Conservation (phyloP, 2,797 vertebrate genomes). For the Dicrostonyx torquatus region DNA sequence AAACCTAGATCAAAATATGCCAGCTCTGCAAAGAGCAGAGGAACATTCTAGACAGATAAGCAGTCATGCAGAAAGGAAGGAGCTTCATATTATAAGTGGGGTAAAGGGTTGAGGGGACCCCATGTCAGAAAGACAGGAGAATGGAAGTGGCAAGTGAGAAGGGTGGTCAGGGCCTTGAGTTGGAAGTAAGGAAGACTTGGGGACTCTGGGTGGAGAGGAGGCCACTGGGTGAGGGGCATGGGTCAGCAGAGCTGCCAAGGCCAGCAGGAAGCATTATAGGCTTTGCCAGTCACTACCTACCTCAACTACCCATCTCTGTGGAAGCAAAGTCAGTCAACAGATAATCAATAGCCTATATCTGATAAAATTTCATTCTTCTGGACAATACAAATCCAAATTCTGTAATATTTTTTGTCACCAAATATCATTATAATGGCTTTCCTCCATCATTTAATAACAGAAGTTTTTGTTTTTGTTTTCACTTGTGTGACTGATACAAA, state of each 20-base stretch:
- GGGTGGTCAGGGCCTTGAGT: not conserved
- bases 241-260: not conserved
- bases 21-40: not conserved
- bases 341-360: not conserved
- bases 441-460: conserved; percentile 18
- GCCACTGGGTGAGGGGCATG: not conserved
- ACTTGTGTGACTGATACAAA: not conserved
- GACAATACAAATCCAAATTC: conserved; percentile 40
- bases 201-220: not conserved
- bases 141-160: not conserved
- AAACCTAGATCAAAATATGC: not conserved
- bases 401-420: conserved; percentile 34
- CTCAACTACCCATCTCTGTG: not conserved
- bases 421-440: conserved; percentile 30
- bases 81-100: not conserved
- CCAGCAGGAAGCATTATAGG: not conserved
- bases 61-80: not conserved
- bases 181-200: not conserved
- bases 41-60: not conserved
- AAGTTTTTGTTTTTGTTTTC: not conserved
- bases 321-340: not conserved
- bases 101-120: too few species aligned
- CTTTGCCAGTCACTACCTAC: not conserved
- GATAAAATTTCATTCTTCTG: conserved; percentile 6
- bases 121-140: accelerated